phyloP scores from a whole-genome alignment of 2,888 invertebrate species.

The Norana najaformis region DNA sequence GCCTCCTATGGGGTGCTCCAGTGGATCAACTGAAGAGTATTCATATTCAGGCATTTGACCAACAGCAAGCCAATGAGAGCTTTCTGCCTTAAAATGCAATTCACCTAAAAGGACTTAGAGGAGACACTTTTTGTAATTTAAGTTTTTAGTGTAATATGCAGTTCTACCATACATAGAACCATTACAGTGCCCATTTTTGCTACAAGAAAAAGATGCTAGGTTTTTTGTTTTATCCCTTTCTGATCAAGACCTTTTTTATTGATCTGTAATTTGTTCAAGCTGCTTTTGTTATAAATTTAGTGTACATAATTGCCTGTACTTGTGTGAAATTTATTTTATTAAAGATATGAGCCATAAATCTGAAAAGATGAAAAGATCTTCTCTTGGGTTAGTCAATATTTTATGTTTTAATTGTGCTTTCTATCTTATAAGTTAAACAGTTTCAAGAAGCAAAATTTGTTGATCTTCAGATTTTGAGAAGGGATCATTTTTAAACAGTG shows the following conservation, averaged over 20 bases:
- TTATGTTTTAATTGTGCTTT: not conserved
- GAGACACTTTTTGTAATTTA: too few species aligned
- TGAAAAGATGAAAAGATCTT: not conserved
- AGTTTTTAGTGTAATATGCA: too few species aligned
- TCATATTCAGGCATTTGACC: too few species aligned
- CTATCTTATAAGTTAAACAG: not conserved
- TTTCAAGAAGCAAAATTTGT: not conserved
- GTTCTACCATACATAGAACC: too few species aligned
- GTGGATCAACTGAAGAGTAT: too few species aligned
- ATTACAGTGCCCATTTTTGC: not conserved
- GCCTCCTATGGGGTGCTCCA: too few species aligned
- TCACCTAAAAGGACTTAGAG: too few species aligned
- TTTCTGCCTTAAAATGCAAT: too few species aligned
- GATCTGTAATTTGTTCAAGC: not conserved
- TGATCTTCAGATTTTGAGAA: not conserved
- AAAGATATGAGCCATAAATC: not conserved
- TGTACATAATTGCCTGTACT: not conserved
- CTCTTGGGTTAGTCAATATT: slow-evolving; percentile 4
- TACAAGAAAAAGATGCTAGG: not conserved
- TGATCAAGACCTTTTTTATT: not conserved
- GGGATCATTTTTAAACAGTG: not conserved
- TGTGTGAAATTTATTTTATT: not conserved
- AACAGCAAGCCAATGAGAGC: too few species aligned
- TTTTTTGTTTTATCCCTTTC: not conserved
- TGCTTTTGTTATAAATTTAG: not conserved